These are phyloP conservation scores for Scomberomorus guttatus DNA, from an alignment of 2,797 vertebrate species.

Conservation along the genomic window DNA sequence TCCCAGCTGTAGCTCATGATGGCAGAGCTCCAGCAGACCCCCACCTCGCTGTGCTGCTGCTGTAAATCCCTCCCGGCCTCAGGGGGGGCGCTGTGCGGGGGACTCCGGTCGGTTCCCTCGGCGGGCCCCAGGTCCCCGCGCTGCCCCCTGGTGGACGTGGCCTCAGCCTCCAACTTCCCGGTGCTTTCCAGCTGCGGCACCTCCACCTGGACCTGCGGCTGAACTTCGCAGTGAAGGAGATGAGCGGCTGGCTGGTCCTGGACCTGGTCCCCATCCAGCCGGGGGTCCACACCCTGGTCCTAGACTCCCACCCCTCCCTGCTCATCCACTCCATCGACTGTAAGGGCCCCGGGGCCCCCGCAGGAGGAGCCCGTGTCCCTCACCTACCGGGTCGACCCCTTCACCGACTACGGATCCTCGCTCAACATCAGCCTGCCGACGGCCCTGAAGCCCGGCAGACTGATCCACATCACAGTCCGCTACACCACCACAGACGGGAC, in stretches of 20 bases:
- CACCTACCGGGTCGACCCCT: slow-evolving; percentile 87
- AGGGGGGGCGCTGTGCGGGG: slow-evolving; percentile 55
- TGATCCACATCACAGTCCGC: slow-evolving; percentile 92
- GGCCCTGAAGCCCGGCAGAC: slow-evolving; percentile 82
- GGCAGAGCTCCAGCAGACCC: slow-evolving; percentile 80
- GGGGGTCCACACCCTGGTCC: slow-evolving; percentile 83
- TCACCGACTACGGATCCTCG: slow-evolving; percentile 91
- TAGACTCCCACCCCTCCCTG: slow-evolving; percentile 91
- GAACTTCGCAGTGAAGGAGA: slow-evolving; percentile 90
- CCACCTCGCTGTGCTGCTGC: slow-evolving; percentile 90
- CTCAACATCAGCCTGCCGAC: slow-evolving; percentile 90
- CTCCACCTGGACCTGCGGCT: slow-evolving; percentile 93
- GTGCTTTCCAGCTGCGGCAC: slow-evolving; percentile 91
- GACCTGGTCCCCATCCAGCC: slow-evolving; percentile 86
- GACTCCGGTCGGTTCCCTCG: slow-evolving; percentile 22
- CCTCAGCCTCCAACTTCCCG: slow-evolving; percentile 92
- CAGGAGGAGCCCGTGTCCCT: slow-evolving; percentile 75
- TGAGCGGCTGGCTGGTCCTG: slow-evolving; percentile 93
- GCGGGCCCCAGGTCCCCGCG: slow-evolving; percentile 47
- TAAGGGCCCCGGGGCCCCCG: slow-evolving; percentile 47
- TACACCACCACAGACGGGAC: slow-evolving; percentile 94
- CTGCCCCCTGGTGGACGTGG: slow-evolving; percentile 88
- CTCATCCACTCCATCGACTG: slow-evolving; percentile 88
- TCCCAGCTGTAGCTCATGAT: slow-evolving; percentile 55
- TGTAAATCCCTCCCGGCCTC: slow-evolving; percentile 77